Conservation (phyloP, 2,113 vertebrate genomes). For the Takifugu bimaculatus region DNA sequence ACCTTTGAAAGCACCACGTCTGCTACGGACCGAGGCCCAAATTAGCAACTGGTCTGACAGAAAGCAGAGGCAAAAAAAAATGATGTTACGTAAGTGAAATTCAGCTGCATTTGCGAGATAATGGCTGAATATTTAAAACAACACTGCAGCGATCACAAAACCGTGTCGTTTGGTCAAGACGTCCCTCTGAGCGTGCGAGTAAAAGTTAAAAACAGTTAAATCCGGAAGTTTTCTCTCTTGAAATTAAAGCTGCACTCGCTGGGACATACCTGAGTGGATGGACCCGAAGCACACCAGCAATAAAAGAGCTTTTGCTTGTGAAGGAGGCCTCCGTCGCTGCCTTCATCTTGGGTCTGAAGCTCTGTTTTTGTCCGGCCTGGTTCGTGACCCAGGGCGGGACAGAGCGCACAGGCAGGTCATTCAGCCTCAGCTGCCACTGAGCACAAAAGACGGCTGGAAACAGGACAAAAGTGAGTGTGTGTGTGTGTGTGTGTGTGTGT, state of each 20-base stretch:
- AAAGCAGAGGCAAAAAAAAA: too few species aligned
- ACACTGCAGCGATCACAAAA: too few species aligned
- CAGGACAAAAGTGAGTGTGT: conserved; percentile 43
- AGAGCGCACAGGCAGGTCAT: conserved; percentile 75
- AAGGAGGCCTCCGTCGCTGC: conserved; percentile 72
- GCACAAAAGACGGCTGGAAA: conserved; percentile 55
- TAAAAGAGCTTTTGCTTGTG: conserved; percentile 58
- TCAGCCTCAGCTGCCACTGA: conserved; percentile 75
- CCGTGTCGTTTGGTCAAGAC: too few species aligned
- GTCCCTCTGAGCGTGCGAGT: too few species aligned
- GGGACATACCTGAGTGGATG: conserved; percentile 75
- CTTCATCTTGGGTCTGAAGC: conserved; percentile 84
- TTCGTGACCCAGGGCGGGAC: conserved; percentile 79
- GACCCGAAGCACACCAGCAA: conserved; percentile 68
- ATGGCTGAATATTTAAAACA: too few species aligned
- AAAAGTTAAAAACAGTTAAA: too few species aligned
- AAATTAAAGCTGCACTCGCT: too few species aligned
- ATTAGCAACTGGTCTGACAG: too few species aligned
- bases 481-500: conserved; percentile 2
- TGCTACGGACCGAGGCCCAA: conserved; percentile 1
- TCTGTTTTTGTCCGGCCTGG: conserved; percentile 82
- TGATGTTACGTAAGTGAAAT: too few species aligned
- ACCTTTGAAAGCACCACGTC: conserved; percentile 21
- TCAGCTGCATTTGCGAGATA: too few species aligned
- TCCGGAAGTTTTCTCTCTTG: too few species aligned